Conservation (phyloP, 2,113 vertebrate species). For the Cepphus grylle region DNA sequence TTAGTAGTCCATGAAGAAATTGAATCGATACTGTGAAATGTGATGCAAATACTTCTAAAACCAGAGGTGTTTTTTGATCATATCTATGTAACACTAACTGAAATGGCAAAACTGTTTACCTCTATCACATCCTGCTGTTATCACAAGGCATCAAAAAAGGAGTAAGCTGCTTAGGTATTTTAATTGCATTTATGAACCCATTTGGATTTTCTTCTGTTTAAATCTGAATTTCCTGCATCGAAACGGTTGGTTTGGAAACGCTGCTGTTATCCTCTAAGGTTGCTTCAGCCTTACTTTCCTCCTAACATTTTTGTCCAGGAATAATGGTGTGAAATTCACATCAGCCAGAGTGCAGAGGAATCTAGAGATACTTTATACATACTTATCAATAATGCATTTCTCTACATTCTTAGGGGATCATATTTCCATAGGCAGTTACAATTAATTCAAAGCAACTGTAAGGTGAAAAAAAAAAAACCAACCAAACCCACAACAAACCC, state of each 20-base stretch:
- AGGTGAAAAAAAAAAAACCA: not conserved
- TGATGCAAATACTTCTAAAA: not conserved
- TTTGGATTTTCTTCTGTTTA: not conserved
- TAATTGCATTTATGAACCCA: not conserved
- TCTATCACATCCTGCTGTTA: not conserved
- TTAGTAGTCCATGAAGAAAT: not conserved
- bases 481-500: not conserved
- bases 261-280: not conserved
- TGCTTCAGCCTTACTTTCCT: not conserved
- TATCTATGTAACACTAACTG: not conserved
- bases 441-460: conserved; percentile 4
- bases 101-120: not conserved
- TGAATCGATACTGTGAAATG: not conserved
- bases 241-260: not conserved
- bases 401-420: not conserved
- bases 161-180: not conserved
- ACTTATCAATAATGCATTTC: conserved; percentile 25
- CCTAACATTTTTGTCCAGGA: not conserved
- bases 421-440: not conserved
- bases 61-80: not conserved
- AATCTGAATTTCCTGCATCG: not conserved
- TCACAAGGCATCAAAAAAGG: not conserved
- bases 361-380: not conserved
- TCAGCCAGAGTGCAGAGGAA: not conserved
- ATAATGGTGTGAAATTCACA: not conserved